Conservation (phyloP, 1,140 invertebrate genomes). For the Andricus grossulariae region DNA sequence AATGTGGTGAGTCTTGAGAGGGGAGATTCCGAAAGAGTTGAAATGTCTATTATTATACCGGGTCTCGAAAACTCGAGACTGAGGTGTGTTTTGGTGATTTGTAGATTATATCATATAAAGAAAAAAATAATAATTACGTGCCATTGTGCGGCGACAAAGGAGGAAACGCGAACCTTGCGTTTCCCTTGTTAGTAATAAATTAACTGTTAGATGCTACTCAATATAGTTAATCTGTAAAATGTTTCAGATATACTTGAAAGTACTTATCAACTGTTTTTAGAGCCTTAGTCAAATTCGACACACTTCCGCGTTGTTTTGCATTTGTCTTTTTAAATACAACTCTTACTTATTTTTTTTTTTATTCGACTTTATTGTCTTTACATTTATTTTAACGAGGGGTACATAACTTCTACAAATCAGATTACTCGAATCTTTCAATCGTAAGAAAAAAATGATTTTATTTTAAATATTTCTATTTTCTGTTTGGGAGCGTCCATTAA, state of each 20-base stretch:
- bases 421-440: too few relatives aligned
- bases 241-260: slow-evolving; percentile 73
- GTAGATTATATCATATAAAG: slow-evolving; percentile 58
- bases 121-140: slow-evolving; percentile 63
- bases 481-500: too few relatives aligned
- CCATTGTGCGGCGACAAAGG: slow-evolving; percentile 69
- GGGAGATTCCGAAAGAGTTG: slow-evolving; percentile 54
- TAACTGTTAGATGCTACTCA: slow-evolving; percentile 69
- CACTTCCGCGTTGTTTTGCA: slow-evolving; percentile 44
- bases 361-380: slow-evolving; percentile 49
- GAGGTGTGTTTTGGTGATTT: slow-evolving; percentile 55
- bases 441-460: too few relatives aligned
- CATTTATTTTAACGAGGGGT: too few relatives aligned
- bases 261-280: slow-evolving; percentile 75
- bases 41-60: slow-evolving; percentile 54
- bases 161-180: slow-evolving; percentile 66
- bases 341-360: slow-evolving; percentile 42
- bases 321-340: slow-evolving; percentile 45
- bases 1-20: slow-evolving; percentile 50
- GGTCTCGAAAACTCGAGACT: slow-evolving; percentile 55
- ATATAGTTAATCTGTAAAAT: slow-evolving; percentile 71
- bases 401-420: too few relatives aligned
- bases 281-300: slow-evolving; percentile 69
- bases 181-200: slow-evolving; percentile 69
- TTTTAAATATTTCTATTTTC: too few relatives aligned